Base-by-base conservation (phyloP, 2,113 vertebrate genomes). In the Tragulus kanchil region DNA sequence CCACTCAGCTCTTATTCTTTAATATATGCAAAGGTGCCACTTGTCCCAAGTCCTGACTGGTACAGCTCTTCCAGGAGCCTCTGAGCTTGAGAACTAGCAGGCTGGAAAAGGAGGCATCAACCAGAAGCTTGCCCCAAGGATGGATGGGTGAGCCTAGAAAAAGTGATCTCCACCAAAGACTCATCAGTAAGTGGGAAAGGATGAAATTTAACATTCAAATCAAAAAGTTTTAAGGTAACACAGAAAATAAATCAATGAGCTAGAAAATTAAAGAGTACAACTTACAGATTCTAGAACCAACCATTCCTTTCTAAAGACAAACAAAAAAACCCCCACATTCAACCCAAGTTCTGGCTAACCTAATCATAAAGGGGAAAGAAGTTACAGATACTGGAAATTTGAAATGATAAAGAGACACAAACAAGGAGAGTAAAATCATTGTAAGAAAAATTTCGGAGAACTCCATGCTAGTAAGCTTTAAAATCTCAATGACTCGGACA, bases 321-420 rank as follows among this genome's bases (percentile, higher is more conserved):
- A 16, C 11, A 73, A 73, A 21, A 61, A 0, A 14, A 1, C 26
- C 26, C 31, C 4, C 50, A 78, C 9, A 69, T 23, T 89, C 42
- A 52, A 58, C 3, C 48, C 85, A 87, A 90, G 25, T 5, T 81
- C 52, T 94, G 36, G 67, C 31, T 82, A 92, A 94, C 71, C 17
- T 56, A 65, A 92, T 61, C 26, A 95, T 54, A 21, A 62, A 64
- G 54, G 6, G 36, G 50, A 85, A 48, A 81, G 12, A 79, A 19
- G 21, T 62, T n/a, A 67, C 1, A 21, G 54, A 21, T 54, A 84
- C 10, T 83, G 14, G 82, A 93, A 89, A 77, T 73, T 17, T 50
- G 69, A 88, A 85, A 61, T 23, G 15, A 88, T 50, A 77, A 84
- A 75, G 1, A 71, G 6, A 11, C 14, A 65, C 23, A 42, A 21